Evolutionary conservation across 2,797 vertebrate species (phyloP).

Genomic region (Chrysocyon brachyurus): DNA sequence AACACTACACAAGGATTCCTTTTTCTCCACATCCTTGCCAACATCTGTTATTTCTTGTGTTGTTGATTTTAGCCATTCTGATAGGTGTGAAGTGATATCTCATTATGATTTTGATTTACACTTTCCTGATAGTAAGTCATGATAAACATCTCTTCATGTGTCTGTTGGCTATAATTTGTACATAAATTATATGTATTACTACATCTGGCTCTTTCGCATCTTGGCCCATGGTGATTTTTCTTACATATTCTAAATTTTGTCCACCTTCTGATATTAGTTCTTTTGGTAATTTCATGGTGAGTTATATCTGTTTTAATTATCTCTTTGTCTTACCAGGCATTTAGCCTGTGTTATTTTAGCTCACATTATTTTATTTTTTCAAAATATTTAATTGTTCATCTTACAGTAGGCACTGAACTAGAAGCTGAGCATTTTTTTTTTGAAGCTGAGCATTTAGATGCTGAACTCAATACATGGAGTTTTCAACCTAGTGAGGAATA

Average conservation of each 20-base stretch:
- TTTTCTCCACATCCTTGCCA: not conserved
- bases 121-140: not conserved
- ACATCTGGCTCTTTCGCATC: not conserved
- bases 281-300: not conserved
- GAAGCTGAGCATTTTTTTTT: not conserved
- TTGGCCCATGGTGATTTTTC: not conserved
- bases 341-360: not conserved
- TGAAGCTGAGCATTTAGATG: not conserved
- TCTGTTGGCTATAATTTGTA: not conserved
- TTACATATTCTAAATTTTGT: not conserved
- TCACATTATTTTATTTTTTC: not conserved
- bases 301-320: slow-evolving; percentile 20
- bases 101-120: not conserved
- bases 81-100: not conserved
- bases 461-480: not conserved
- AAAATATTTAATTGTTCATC: not conserved
- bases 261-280: not conserved
- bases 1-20: not conserved
- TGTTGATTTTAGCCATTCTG: not conserved
- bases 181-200: not conserved
- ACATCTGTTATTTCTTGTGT: not conserved
- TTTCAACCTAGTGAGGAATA: not conserved
- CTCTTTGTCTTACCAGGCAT: not conserved
- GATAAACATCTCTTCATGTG: not conserved
- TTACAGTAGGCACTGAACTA: not conserved